Evolutionary conservation across 2,113 vertebrate genomes (phyloP).

Genomic region (Phrynosoma blainvillii): DNA sequence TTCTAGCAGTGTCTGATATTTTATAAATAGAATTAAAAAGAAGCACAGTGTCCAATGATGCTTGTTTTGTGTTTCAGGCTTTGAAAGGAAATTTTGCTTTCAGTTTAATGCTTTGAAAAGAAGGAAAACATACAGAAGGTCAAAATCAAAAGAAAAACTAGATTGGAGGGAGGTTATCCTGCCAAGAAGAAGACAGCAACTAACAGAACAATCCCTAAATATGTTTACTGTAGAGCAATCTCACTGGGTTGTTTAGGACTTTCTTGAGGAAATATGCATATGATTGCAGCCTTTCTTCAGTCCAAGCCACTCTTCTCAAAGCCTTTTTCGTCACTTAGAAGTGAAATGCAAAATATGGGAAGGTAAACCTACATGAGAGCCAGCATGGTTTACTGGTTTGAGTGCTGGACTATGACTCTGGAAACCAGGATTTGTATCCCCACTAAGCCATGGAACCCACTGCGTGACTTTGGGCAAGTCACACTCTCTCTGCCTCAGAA

Average conservation of each 20-base stretch:
- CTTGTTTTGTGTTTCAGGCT: conserved; percentile 22
- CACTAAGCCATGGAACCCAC: no score
- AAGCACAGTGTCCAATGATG: background rate
- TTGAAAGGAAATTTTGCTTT: conserved; percentile 28
- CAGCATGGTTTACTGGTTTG: background rate
- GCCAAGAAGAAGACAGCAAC: conserved; percentile 37
- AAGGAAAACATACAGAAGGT: conserved; percentile 18
- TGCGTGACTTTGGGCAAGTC: no score
- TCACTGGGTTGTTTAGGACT: background rate
- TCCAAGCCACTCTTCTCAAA: background rate
- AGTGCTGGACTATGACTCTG: no score
- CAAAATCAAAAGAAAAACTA: conserved; percentile 36
- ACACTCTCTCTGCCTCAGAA: no score
- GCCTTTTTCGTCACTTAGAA: conserved; percentile 7
- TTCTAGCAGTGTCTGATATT: conserved; percentile 24
- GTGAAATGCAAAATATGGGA: conserved; percentile 19
- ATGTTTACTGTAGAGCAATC: background rate
- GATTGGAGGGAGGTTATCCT: conserved; percentile 20
- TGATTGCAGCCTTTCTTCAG: background rate
- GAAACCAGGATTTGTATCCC: no score
- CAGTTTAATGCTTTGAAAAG: conserved; percentile 23
- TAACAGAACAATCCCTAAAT: background rate
- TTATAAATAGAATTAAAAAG: conserved; percentile 41
- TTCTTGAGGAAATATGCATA: background rate
- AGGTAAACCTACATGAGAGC: conserved; percentile 32